Percentiles rank a stretch among this genome's conserved stretches.
Conservation (phyloP, 2,113 vertebrate genomes). For the Sphyrna mokarran region DNA sequence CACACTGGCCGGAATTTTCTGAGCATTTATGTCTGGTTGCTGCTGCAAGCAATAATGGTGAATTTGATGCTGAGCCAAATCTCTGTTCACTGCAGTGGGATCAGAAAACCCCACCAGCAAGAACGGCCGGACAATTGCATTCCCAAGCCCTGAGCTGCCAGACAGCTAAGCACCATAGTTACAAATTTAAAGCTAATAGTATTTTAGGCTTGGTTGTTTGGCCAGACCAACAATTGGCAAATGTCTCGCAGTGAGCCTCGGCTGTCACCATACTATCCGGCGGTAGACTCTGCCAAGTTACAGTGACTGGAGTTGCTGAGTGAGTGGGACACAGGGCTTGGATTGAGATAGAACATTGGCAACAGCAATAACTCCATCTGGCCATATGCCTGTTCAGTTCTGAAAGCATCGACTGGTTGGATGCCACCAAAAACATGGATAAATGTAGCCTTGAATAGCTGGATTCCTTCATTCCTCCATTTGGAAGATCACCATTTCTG, state of each 20-base stretch:
- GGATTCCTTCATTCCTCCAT: not conserved
- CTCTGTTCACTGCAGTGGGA: no score
- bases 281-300: not conserved
- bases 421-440: not conserved
- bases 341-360: not conserved
- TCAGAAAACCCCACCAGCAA: no score
- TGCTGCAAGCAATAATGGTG: no score
- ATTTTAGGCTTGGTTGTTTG: not conserved
- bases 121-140: no score
- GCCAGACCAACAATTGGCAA: not conserved
- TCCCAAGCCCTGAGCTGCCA: not conserved
- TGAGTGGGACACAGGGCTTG: not conserved
- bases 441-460: not conserved
- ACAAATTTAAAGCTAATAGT: not conserved
- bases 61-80: no score
- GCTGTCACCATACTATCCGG: not conserved
- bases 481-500: not conserved
- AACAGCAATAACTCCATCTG: not conserved
- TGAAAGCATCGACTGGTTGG: not conserved
- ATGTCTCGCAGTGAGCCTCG: not conserved
- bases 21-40: no score
- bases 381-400: not conserved
- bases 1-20: no score
- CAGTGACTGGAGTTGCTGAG: not conserved
- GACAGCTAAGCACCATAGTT: not conserved